Evolutionary conservation across 2,888 invertebrate genomes (phyloP), one percentile per base, ranked within the genome.

Genomic region (Alloplasta piceator): DNA sequence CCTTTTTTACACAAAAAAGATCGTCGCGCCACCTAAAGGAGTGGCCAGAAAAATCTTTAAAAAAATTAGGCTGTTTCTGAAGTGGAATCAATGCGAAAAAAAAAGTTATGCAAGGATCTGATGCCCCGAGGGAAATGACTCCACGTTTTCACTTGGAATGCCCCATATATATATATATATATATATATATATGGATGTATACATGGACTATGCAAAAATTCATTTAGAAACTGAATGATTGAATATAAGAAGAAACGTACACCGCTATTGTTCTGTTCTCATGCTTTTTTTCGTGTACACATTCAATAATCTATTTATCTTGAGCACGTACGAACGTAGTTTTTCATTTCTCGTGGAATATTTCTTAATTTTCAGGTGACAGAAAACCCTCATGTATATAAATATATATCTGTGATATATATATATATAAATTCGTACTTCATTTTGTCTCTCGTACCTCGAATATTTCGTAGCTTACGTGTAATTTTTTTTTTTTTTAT

Each of bases 281-380:
- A 14, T 39, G 16, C 16, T 50, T 56, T 56, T 46, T 46, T 43
- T 39, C 64, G 55, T 63, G 70, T 66, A 66, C 58, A 58, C 70
- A 52, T 63, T 70, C 64, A 68, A 67, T 63, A 64, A 61, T 56
- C 38, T 56, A 61, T 43, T 79, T 58, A 70, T 58, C 58, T 77
- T 64, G 64, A 71, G 73, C 77, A 68, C 77, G 75, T 68, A 48
- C 72, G 73, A 68, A 77, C 48, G 66, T 56, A 48, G 6, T 43
- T 46, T 46, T 63, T 43, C 2, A 9, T 10, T 71, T 48, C 46
- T 39, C 38, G n/a, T 68, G 48, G 48, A 78, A 73, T 73, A 67
- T 43, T 7, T 14, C 36, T 3, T 38, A 78, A n/a, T 52, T 58
- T 5, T 75, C 60, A 14, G 50, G 5, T 75, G 60, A 58, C 16